Base-by-base conservation (phyloP, 2,113 vertebrate species). In the Eubucco bourcierii region DNA sequence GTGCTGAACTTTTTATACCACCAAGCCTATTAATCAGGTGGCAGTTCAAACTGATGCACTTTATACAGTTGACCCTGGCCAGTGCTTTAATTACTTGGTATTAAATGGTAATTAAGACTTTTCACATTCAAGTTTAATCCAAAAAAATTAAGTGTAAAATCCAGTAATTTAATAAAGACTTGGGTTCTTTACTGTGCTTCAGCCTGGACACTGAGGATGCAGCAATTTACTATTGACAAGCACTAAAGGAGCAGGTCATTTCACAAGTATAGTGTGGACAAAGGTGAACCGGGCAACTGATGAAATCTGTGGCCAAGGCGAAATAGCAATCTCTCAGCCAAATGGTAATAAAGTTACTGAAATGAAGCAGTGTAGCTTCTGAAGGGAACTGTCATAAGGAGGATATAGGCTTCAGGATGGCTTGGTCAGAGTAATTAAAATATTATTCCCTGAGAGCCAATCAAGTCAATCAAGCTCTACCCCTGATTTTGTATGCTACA, bases 221-320 rank as follows among this genome's bases (percentile, higher is more conserved):
- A 97, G 97, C 97, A 97, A 98, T 98, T 98, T 98, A 97, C 97
- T 98, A 98, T 98, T 98, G 98, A 99, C 98, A 98, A 97, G 97
- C 96, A 98, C 97, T 98, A 98, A 98, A 97, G 96, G 98, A 98
- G 97, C 98, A 98, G 98, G 98, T 99, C 98, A 98, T 98, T 98
- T 98, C 98, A 98, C 98, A 98, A 98, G 98, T 98, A 98, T 97
- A 97, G 98, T 92, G 98, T 96, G 98, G 97, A 98, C 98, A 98
- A 99, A 99, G 99, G 99, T 99, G 98, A 99, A 98, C 98, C 97
- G 98, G 98, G 98, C 98, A 99, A 98, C 98, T 98, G 98, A 99
- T 98, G 98, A 98, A 99, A 99, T 99, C 98, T 98, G 98, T 98
- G 98, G 98, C 98, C 98, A 99, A 98, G 98, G 98, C 98, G 98